Base-by-base conservation (phyloP, 1,140 invertebrate species). In the Chironomus striatipennis region DNA sequence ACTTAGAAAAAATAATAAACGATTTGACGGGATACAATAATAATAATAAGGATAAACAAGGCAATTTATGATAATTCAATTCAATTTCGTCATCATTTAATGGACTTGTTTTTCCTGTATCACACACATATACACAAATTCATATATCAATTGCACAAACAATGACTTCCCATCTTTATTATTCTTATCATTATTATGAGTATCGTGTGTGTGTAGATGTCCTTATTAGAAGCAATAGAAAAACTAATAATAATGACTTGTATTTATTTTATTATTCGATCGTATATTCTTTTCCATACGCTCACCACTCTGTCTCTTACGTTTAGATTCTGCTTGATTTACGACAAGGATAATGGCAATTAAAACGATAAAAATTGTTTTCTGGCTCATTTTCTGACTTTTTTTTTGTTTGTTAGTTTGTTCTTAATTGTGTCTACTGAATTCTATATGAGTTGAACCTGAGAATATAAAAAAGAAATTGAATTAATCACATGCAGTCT, bases 321-420 rank as follows among this genome's bases (percentile, higher is more conserved):
- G 47, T 57, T 57, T 57, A 57, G 47, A 12, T 12, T 57, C 47
- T 5, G 47, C 47, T 57, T 57, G 47, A 57, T n/a, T n/a, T 15
- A 57, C 47, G 47, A 12, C 47, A 57, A 57, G n/a, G n/a, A 57
- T 57, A n/a, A 57, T 57, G 47, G 47, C 47, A 15, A 57, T 57
- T 57, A 57, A 57, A 57, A 57, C 47, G n/a, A 57, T 57, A n/a
- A 57, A 57, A 57, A n/a, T n/a, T 57, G 47, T 57, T 15, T n/a
- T 57, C 15, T 57, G 47, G 47, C 47, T 57, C 47, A 57, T 57
- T 57, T 57, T 57, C 47, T 34, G 47, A 12, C 9, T 1, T 57
- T 57, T 15, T 57, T 57, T 57, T n/a, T 47, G 43, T 47, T 15
- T 47, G 8, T 57, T 12, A 57, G 9, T n/a, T 34, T 34, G 24